Percentiles rank a stretch among this genome's conserved stretches.
Conservation (phyloP, 2,888 invertebrate species). For the Cerastoderma edule region DNA sequence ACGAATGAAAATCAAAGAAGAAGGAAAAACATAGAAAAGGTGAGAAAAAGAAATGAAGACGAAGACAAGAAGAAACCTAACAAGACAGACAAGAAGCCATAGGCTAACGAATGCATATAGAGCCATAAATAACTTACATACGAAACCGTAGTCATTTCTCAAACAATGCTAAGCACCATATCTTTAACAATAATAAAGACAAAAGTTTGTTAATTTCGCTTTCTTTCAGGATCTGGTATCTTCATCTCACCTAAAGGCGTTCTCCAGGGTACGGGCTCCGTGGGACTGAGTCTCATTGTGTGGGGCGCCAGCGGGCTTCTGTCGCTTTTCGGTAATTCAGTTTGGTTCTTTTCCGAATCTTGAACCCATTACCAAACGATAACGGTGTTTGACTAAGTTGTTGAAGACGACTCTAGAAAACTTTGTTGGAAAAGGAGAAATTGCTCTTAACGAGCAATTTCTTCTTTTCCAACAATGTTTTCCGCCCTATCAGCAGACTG, state of each 20-base stretch:
- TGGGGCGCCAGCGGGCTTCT: slow-evolving; percentile 66
- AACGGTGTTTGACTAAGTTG: too few relatives aligned
- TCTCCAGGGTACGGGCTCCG: slow-evolving; percentile 92
- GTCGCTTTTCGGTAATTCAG: slow-evolving; percentile 62
- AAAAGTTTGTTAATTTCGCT: too few relatives aligned
- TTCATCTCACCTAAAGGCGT: slow-evolving; percentile 99
- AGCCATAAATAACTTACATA: too few relatives aligned
- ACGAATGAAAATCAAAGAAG: not conserved
- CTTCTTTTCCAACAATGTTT: too few relatives aligned
- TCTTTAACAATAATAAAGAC: too few relatives aligned
- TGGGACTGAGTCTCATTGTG: slow-evolving; percentile 87
- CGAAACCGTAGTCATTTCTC: too few relatives aligned
- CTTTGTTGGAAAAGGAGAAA: not conserved
- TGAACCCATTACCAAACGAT: too few relatives aligned
- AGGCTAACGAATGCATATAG: too few relatives aligned
- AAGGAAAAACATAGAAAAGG: not conserved
- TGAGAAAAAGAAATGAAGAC: not conserved
- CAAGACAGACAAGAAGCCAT: not conserved
- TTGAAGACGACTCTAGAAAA: too few relatives aligned
- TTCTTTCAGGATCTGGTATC: slow-evolving; percentile 94
- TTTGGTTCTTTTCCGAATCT: too few relatives aligned
- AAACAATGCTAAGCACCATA: too few relatives aligned
- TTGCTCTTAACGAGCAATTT: not conserved
- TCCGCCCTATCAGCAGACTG: too few relatives aligned
- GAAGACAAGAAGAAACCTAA: not conserved